Evolutionary conservation across 1,140 invertebrate genomes (phyloP).

Genomic region (Calephelis virginiensis): DNA sequence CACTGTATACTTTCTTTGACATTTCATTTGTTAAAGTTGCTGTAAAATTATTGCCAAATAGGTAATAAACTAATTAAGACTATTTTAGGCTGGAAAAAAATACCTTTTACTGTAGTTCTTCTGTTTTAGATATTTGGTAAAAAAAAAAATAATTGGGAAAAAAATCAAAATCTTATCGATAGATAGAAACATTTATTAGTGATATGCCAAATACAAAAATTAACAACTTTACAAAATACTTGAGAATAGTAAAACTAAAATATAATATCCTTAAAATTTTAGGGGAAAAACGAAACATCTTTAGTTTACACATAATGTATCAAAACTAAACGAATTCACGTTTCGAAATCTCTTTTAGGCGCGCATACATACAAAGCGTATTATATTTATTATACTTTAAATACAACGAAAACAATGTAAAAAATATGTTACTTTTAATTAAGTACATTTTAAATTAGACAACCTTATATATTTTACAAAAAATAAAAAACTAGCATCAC

Average conservation of each 20-base stretch:
- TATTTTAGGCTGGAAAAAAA: no score
- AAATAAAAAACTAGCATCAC: constrained; percentile 17
- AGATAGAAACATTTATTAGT: constrained; percentile 62
- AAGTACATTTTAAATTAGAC: constrained; percentile 30
- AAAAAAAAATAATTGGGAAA: neutral
- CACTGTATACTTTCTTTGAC: no score
- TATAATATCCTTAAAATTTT: constrained; percentile 11
- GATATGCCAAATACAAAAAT: constrained; percentile 47
- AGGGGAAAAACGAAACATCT: neutral
- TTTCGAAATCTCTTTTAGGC: constrained; percentile 13
- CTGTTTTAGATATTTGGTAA: neutral
- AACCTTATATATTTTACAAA: constrained; percentile 19
- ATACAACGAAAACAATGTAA: constrained; percentile 4
- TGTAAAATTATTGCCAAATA: no score
- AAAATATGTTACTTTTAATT: constrained; percentile 11
- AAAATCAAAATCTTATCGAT: constrained; percentile 48
- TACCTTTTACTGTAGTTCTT: no score
- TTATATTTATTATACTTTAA: constrained; percentile 16
- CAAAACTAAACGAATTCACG: neutral
- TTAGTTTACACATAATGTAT: constrained; percentile 1
- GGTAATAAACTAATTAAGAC: no score
- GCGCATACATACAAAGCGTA: constrained; percentile 24
- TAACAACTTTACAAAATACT: constrained; percentile 24
- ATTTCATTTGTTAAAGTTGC: no score
- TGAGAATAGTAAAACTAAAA: constrained; percentile 22